A percentile compares a stretch with the other conserved stretches of the same genome.
These are phyloP conservation scores for Nematostella vectensis DNA, from an alignment of 92 coral and sea anemone species.

Conservation along the genomic window DNA sequence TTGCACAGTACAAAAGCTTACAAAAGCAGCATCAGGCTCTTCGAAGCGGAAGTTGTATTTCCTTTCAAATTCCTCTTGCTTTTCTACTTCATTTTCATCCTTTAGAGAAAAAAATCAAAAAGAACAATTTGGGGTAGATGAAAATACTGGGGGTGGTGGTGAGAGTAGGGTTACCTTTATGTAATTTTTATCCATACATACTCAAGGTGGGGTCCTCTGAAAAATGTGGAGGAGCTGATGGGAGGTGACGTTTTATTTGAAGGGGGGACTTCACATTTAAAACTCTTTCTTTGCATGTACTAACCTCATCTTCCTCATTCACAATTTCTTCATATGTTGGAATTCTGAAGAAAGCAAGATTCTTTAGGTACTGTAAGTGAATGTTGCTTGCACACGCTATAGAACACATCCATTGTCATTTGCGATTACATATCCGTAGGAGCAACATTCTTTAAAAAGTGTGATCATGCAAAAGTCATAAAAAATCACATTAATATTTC, in stretches of 20 bases:
- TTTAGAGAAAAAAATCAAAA: slow-evolving; percentile 1
- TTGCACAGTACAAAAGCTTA: slow-evolving; percentile 14
- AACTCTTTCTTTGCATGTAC: no score
- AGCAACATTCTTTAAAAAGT: no score
- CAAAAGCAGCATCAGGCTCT: slow-evolving; percentile 91
- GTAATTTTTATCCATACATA: no score
- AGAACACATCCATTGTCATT: no score
- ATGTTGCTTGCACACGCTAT: background rate
- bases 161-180: background rate
- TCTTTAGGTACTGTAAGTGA: background rate
- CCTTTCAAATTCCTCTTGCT: slow-evolving; percentile 94
- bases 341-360: slow-evolving; percentile 35
- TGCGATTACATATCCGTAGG: no score
- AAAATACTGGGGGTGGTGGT: background rate
- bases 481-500: background rate
- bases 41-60: slow-evolving; percentile 88
- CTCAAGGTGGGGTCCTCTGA: no score
- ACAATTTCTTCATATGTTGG: slow-evolving; percentile 87
- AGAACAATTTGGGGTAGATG: background rate
- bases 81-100: slow-evolving; percentile 83
- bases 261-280: no score
- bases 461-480: no score
- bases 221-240: no score
- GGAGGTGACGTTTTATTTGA: no score
- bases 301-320: slow-evolving; percentile 71